Evolutionary conservation across 2,888 invertebrate genomes (phyloP).

Genomic region (Dascillus cervinus): DNA sequence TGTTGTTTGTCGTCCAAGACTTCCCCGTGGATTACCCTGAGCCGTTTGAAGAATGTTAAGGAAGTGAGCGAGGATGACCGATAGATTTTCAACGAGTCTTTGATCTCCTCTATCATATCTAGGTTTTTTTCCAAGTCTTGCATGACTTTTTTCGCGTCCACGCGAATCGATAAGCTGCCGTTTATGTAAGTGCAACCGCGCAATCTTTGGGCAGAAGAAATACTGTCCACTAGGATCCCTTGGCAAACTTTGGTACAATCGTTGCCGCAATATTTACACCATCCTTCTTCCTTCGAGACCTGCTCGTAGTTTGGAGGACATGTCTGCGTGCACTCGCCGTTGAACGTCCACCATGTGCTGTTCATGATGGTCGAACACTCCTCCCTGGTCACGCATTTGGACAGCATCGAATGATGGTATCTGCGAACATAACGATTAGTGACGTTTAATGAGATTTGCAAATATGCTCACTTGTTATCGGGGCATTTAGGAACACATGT

Average conservation of each 20-base stretch:
- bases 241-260: conserved; percentile 46
- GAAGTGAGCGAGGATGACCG: conserved; percentile 62
- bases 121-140: conserved; percentile 59
- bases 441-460: background rate
- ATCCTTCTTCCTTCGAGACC: conserved; percentile 19
- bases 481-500: conserved; percentile 53
- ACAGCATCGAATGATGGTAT: conserved; percentile 19
- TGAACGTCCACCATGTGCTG: conserved; percentile 49
- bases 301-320: conserved; percentile 55
- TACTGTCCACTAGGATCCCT: conserved; percentile 50
- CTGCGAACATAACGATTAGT: conserved; percentile 19
- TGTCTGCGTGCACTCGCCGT: conserved; percentile 55
- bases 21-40: conserved; percentile 60
- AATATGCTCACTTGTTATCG: conserved; percentile 50
- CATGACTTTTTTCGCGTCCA: conserved; percentile 27
- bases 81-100: conserved; percentile 63
- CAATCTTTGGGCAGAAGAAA: conserved; percentile 58
- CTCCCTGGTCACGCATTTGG: conserved; percentile 56
- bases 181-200: conserved; percentile 72
- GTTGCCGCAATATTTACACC: conserved; percentile 31
- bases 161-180: conserved; percentile 64
- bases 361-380: conserved; percentile 51
- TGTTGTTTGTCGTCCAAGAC: conserved; percentile 46
- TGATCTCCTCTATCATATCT: conserved; percentile 62
- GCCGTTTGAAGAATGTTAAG: conserved; percentile 65